Base-by-base conservation (phyloP, 2,888 invertebrate species). In the Rosalia funebris region DNA sequence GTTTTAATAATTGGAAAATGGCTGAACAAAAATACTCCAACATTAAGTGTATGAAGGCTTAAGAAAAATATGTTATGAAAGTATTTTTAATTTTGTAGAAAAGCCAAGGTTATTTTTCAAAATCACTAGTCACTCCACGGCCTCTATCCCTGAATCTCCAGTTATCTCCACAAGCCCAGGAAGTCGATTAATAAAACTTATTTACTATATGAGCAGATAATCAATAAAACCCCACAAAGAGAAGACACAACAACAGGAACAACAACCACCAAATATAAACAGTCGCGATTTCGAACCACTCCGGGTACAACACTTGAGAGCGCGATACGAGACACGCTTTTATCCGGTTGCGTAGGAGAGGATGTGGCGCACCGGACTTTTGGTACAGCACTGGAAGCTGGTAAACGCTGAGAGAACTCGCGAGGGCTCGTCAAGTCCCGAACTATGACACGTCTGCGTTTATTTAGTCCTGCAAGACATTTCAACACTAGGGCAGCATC, bases 311-410 rank as follows among this genome's bases (percentile, higher is more conserved):
- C 39, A 39, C 44, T 12, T 12, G 44, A 19, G 20, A 25, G 15
- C 39, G 39, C 25, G 50, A 39, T 15, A 37, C 15, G 34, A 37
- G 36, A 39, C 46, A 47, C 65, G 62, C 54, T 62, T 57, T 50
- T 42, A 16, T 17, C 47, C 32, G 32, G 20, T 41, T 54, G 59
- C 57, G 57, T 58, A 36, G 14, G 25, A 39, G 39, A 53, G 60
- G 57, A 57, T 60, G 48, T 37, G 47, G 39, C 56, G 60, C 53
- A 60, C 50, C 66, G 70, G 67, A 60, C 63, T 68, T 65, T 65
- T 48, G 63, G 52, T 67, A 68, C 67, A 68, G 60, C 67, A 72
- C 70, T 72, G 70, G 69, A 65, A 56, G 68, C 61, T 46, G 60
- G 65, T 45, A 60, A 63, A 60, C 67, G 58, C 58, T 54, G 56